Evolutionary conservation across 2,797 vertebrate genomes (phyloP).

Genomic region (Malacoraja senta): DNA sequence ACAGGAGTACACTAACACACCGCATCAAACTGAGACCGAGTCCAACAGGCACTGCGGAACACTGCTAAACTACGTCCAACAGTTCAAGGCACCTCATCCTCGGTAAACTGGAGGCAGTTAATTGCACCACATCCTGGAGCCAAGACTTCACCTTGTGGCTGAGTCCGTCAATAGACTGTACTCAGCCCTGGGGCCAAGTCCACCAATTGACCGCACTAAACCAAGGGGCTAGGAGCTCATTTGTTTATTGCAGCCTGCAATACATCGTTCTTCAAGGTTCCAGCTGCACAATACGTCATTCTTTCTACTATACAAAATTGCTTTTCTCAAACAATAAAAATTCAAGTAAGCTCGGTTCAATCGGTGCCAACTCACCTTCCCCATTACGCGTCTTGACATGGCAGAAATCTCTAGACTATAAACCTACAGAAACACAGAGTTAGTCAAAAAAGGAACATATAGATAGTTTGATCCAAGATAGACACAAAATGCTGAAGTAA

Average conservation of each 20-base stretch:
- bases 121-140: neutral
- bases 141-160: neutral
- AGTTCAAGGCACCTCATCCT: neutral
- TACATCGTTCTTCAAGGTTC: neutral
- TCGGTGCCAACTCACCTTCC: constrained; percentile 54
- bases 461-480: too few relatives aligned
- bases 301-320: neutral
- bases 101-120: neutral
- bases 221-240: neutral
- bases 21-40: neutral
- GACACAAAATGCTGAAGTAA: too few relatives aligned
- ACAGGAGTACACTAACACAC: too few relatives aligned
- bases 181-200: neutral
- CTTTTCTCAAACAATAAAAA: neutral
- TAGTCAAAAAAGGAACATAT: neutral
- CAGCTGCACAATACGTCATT: neutral
- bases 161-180: neutral
- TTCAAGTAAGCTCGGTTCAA: neutral
- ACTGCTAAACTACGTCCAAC: neutral
- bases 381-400: constrained; percentile 60
- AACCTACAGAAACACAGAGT: constrained; percentile 52
- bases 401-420: constrained; percentile 60
- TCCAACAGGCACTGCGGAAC: too few relatives aligned
- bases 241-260: neutral
- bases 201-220: neutral